Evolutionary conservation across 2,113 vertebrate species (phyloP), one percentile per base, ranked within the genome.

Genomic region (Scartelaos histophorus): DNA sequence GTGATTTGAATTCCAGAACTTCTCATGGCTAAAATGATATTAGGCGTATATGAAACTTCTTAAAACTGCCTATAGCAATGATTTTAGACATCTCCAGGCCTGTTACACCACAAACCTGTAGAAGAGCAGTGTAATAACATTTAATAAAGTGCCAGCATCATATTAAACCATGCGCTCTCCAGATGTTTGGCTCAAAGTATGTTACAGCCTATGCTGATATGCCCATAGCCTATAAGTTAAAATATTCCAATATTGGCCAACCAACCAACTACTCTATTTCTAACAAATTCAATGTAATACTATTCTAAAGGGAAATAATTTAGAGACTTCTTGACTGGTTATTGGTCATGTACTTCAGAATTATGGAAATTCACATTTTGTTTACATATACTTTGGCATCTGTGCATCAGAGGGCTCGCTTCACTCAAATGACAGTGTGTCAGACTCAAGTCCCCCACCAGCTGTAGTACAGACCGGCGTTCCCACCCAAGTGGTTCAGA

Each of bases 401-500:
- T 70, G 25, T 90, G 15, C 68, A 79, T 69, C 86, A 97, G 96
- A 97, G 91, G 94, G 95, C n/a, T 92, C 94, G 75, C 94, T 97
- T 90, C 93, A 96, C 82, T 95, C 95, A 49, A 96, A 91, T 11
- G 96, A 97, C 85, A 95, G 95, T 0, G 93, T 95, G 65, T 95
- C 95, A 0, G 96, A 97, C 80, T 93, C 95, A 47, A 96, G 95
- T 75, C 91, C 96, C 0, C 95, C 95, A 72, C 92, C 96, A 69
- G 91, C 95, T 3, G 94, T 94, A 57, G 92, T 95, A 67, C 95
- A 95, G 88, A 95, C 95, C 0, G 95, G 94, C 53, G 96, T 97
- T 71, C 96, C 96, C 16, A 96, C 96, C 4, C 96, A 97, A 84
- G 96, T 96, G 86, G 96, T 97, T 57, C 96, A 96, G 85, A 95